A percentile compares a stretch with the other conserved stretches of the same genome.
Evolutionary conservation across 2,888 invertebrate genomes (phyloP).

Genomic region (Andrena flavipes): DNA sequence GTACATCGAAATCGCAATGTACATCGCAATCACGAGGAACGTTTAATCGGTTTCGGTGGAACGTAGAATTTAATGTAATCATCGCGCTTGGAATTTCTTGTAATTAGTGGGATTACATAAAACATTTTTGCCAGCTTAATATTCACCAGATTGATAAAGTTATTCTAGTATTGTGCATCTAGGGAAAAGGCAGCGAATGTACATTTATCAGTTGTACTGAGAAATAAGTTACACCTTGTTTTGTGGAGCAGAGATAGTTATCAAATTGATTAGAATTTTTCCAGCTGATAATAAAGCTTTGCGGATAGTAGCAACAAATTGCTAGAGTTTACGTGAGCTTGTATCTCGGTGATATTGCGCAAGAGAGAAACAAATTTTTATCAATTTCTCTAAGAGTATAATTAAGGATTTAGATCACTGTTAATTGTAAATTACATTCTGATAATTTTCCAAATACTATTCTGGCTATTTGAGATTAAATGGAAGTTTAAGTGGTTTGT

Average conservation of each 20-base stretch:
- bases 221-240: neutral
- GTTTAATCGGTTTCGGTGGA: neutral
- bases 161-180: neutral
- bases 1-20: neutral
- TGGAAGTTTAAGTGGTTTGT: neutral
- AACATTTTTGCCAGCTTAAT: neutral
- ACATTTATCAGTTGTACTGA: neutral
- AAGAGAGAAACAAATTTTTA: neutral
- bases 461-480: too few relatives aligned
- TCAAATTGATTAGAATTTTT: slow-evolving; percentile 18
- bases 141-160: too few relatives aligned
- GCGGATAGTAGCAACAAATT: too few relatives aligned
- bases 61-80: neutral
- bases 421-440: neutral
- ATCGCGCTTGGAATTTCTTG: neutral
- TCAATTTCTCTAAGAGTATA: neutral
- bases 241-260: slow-evolving; percentile 11
- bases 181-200: neutral
- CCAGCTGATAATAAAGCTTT: neutral
- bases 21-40: neutral
- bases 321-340: neutral
- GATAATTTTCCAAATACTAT: too few relatives aligned
- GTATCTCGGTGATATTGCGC: neutral
- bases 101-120: neutral
- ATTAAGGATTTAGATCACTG: neutral